Evolutionary conservation across 2,113 vertebrate species (phyloP), one percentile per base, ranked within the genome.

Genomic region (Syrrhaptes paradoxus): DNA sequence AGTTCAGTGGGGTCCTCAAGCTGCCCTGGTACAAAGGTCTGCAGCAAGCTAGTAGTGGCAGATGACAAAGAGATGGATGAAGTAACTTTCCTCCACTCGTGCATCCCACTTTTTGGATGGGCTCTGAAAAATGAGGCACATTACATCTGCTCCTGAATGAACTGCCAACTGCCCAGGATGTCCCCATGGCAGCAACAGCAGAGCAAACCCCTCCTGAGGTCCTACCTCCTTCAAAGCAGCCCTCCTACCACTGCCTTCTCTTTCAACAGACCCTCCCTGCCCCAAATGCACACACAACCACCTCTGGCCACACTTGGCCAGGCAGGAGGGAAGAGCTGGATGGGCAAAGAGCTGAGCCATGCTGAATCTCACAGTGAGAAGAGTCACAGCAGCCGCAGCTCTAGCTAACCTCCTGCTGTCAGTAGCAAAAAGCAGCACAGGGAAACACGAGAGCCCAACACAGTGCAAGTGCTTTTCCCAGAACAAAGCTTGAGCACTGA

Each of bases 221-320:
- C 36, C 57, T 19, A 4, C 25, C 16, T n/a, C 71, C 43, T 62
- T 63, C 7, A 4, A 38, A 71, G 32, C n/a, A 75, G 71, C 41
- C 52, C 49, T 52, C 13, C 29, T 34, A 28, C 32, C 13, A 7
- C 41, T 10, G 29, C 20, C 10, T 41, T 26, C n/a, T 57, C 34
- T 48, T 73, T 5, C 20, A 26, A 34, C 66, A 57, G 46, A 52
- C 10, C 15, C 48, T 67, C 66, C 49, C 58, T 34, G 16, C 18
- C 29, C 43, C 29, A 52, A 52, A 36, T 4, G 19, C 20, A 81
- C 28, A 45, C 4, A 10, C 55, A 43, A 58, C 31, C 43, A 66
- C 7, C 28, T 49, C 62, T 5, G 0, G 70, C 3, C 0, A 1
- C 36, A 17, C 20, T 48, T 46, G 34, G 26, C 32, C 19, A 17